phyloP scores from a whole-genome alignment of 2,113 vertebrate species.

The Chionis minor region DNA sequence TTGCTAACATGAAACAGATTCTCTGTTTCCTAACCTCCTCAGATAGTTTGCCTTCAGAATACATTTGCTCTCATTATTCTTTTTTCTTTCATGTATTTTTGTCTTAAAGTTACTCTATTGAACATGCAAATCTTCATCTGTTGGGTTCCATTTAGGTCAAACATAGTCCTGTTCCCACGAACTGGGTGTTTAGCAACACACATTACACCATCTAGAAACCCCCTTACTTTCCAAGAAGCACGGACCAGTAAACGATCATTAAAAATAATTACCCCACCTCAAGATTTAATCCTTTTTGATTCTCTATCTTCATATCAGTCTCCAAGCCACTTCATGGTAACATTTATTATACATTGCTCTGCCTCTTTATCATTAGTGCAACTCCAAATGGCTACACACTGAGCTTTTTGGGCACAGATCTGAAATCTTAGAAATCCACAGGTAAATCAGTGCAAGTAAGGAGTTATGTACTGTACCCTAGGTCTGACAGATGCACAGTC shows the following conservation, averaged over 20 bases:
- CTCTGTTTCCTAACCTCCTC: background rate
- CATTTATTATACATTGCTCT: background rate
- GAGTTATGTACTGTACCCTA: background rate
- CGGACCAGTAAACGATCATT: conserved; percentile 36
- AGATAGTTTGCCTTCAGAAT: background rate
- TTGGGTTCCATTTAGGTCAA: background rate
- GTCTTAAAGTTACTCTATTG: background rate
- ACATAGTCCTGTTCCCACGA: background rate
- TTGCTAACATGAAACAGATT: conserved; percentile 11
- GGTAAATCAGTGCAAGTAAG: background rate
- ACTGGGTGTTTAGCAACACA: background rate
- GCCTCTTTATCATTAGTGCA: background rate
- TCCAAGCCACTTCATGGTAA: background rate
- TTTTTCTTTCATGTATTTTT: background rate
- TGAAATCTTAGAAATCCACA: background rate
- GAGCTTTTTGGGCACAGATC: background rate
- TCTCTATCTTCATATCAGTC: conserved; percentile 11
- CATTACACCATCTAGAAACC: conserved; percentile 6
- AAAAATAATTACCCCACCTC: conserved; percentile 41
- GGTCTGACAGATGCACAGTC: background rate
- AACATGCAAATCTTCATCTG: background rate
- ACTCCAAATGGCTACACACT: background rate
- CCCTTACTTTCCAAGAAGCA: conserved; percentile 13
- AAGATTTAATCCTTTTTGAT: conserved; percentile 9
- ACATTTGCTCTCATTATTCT: background rate